phyloP scores from a whole-genome alignment of 2,113 vertebrate species.

The Elaphurus davidianus region DNA sequence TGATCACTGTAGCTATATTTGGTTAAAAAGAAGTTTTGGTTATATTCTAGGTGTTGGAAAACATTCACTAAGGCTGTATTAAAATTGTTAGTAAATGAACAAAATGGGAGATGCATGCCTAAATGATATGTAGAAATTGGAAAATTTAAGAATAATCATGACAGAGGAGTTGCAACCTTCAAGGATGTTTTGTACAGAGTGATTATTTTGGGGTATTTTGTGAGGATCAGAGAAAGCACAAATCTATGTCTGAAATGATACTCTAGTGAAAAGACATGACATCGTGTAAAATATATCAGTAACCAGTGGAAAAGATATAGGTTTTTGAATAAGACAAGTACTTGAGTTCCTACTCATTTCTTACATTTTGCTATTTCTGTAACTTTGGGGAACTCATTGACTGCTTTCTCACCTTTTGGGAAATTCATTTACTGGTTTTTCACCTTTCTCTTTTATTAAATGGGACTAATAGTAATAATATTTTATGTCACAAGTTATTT shows the following conservation, averaged over 20 bases:
- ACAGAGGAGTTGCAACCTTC: background rate
- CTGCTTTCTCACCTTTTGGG: background rate
- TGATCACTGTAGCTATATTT: background rate
- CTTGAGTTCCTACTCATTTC: background rate
- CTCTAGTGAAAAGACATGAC: background rate
- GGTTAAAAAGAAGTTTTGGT: background rate
- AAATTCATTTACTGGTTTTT: background rate
- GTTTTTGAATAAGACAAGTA: background rate
- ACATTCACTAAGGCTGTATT: background rate
- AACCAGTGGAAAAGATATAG: background rate
- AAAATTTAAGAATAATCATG: background rate
- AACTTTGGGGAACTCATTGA: background rate
- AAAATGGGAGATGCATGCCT: background rate
- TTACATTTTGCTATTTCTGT: background rate
- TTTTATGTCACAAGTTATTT: background rate
- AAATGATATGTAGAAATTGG: background rate
- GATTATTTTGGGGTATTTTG: background rate
- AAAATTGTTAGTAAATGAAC: conserved; percentile 1
- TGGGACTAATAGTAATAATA: background rate
- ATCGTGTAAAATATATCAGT: background rate
- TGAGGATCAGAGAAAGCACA: background rate
- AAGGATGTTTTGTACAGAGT: background rate
- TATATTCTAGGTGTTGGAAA: background rate
- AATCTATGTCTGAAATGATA: background rate
- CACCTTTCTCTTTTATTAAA: conserved; percentile 21